Percentiles rank a stretch among this genome's conserved stretches.
phyloP scores from a whole-genome alignment of 2,113 vertebrate species.

The Hoplias malabaricus region DNA sequence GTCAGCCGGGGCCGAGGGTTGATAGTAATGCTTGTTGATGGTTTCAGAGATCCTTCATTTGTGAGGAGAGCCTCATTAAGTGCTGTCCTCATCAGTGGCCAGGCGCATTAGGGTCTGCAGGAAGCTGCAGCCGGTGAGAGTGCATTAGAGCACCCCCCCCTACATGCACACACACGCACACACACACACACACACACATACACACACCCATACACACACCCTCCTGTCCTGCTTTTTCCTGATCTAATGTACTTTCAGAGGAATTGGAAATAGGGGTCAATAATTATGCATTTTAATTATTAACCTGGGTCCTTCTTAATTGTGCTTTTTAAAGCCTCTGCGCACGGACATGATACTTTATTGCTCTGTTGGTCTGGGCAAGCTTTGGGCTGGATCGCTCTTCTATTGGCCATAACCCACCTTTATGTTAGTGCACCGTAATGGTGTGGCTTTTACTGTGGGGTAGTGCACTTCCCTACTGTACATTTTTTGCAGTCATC shows the following conservation, averaged over 20 bases:
- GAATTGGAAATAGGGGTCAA: constrained; percentile 80
- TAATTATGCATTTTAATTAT: constrained; percentile 84
- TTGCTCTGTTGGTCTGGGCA: constrained; percentile 61
- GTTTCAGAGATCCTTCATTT: constrained; percentile 75
- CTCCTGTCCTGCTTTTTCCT: constrained; percentile 70
- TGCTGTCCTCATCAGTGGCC: constrained; percentile 70
- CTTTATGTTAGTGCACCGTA: constrained; percentile 45
- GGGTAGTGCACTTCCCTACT: constrained; percentile 32
- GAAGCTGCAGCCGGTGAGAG: constrained; percentile 74
- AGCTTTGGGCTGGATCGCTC: constrained; percentile 63
- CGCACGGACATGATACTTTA: constrained; percentile 72
- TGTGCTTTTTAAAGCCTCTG: constrained; percentile 80
- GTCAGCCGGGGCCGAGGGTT: constrained; percentile 42
- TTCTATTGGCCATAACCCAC: constrained; percentile 43
- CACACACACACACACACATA: constrained; percentile 48
- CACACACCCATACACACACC: constrained; percentile 51
- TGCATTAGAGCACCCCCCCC: constrained; percentile 74
- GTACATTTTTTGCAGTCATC: constrained; percentile 38
- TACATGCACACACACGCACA: constrained; percentile 51
- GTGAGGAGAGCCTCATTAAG: constrained; percentile 77
- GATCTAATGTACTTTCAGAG: constrained; percentile 83
- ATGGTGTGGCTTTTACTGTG: constrained; percentile 39
- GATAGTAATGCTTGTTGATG: constrained; percentile 78
- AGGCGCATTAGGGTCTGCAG: constrained; percentile 76
- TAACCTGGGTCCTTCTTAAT: constrained; percentile 78